phyloP scores from a whole-genome alignment of 2,888 invertebrate genomes.

The Ypsolopha scabrella region DNA sequence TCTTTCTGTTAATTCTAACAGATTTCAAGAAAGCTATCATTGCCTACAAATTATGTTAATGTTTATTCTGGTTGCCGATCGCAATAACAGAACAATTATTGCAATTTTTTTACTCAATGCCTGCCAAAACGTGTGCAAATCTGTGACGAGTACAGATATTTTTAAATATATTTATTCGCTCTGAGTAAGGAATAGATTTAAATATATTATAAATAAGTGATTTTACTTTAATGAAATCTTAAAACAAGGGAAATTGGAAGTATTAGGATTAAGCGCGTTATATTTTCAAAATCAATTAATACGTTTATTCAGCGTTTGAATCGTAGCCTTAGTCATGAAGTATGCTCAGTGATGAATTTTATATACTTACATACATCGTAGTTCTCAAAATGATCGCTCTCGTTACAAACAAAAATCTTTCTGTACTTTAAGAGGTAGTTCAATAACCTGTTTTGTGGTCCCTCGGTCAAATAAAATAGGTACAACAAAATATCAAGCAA shows the following conservation, averaged over 20 bases:
- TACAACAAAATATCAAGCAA: too few relatives aligned
- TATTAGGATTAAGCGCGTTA: slow-evolving; percentile 19
- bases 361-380: too few relatives aligned
- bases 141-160: not conserved
- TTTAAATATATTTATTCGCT: not conserved
- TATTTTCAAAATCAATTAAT: slow-evolving; percentile 16
- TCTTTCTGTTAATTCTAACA: not conserved
- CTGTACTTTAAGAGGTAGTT: too few relatives aligned
- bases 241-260: slow-evolving; percentile 31
- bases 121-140: not conserved
- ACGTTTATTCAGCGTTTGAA: slow-evolving; percentile 3
- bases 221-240: slow-evolving; percentile 17
- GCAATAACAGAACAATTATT: not conserved
- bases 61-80: not conserved
- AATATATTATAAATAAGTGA: slow-evolving; percentile 5
- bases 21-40: not conserved
- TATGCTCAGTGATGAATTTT: slow-evolving; percentile 7
- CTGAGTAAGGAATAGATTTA: not conserved
- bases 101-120: not conserved
- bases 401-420: too few relatives aligned
- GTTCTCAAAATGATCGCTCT: too few relatives aligned
- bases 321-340: not conserved
- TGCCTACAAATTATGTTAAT: not conserved
- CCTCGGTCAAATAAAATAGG: too few relatives aligned
- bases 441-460: too few relatives aligned